Conservation (phyloP, 2,888 invertebrate genomes). For the Campoplex nolae region DNA sequence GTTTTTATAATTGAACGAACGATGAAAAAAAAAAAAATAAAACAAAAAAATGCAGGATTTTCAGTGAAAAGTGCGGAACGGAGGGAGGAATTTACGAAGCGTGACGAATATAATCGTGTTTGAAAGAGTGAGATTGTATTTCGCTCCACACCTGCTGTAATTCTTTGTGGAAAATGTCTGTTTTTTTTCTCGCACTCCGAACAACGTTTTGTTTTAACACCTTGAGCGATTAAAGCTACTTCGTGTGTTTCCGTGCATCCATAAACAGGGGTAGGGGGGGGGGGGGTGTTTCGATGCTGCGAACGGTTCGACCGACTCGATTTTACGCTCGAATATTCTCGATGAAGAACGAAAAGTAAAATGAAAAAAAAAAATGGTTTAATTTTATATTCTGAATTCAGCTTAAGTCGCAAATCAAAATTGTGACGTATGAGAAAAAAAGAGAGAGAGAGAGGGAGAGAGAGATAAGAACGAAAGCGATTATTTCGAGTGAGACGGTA, state of each 20-base stretch:
- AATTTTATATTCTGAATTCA: slow-evolving; percentile 7
- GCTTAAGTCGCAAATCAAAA: slow-evolving; percentile 42
- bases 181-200: background rate
- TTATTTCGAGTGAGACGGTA: slow-evolving; percentile 57
- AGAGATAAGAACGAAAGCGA: slow-evolving; percentile 58
- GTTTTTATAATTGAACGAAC: slow-evolving; percentile 61
- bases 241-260: background rate
- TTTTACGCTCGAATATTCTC: background rate
- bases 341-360: background rate
- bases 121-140: slow-evolving; percentile 18
- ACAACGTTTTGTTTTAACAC: background rate
- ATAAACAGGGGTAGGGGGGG: background rate
- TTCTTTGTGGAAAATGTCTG: slow-evolving; percentile 29
- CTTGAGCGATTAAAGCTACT: background rate
- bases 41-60: slow-evolving; percentile 54
- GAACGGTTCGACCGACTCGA: background rate
- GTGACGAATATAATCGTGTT: slow-evolving; percentile 61
- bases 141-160: slow-evolving; percentile 54
- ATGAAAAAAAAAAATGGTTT: background rate
- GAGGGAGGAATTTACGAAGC: slow-evolving; percentile 44
- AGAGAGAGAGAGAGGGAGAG: slow-evolving; percentile 49
- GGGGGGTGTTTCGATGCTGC: background rate
- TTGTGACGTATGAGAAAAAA: slow-evolving; percentile 48
- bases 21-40: slow-evolving; percentile 11
- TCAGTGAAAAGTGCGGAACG: background rate